Conservation (phyloP, 2,113 vertebrate genomes). For the Poecilia latipinna region DNA sequence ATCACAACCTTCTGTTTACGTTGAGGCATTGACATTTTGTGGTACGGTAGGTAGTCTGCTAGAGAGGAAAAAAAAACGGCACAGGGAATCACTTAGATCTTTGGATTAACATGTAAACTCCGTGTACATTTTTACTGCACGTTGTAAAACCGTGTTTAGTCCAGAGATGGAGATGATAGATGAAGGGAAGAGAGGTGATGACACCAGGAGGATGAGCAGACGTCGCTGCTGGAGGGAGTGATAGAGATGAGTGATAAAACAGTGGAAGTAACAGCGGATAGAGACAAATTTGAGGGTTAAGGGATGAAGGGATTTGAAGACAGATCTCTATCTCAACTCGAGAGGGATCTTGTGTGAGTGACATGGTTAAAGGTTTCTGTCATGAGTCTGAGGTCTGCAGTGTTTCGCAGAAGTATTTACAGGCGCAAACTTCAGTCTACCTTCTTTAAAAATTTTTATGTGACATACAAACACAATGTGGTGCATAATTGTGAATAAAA, state of each 20-base stretch:
- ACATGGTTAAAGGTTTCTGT: not conserved
- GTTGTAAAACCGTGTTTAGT: conserved; percentile 22
- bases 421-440: not conserved
- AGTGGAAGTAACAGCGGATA: conserved; percentile 6
- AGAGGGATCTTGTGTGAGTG: not conserved
- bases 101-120: conserved; percentile 30
- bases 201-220: conserved; percentile 45
- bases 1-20: conserved; percentile 67
- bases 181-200: conserved; percentile 26
- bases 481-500: not conserved
- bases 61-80: conserved; percentile 52
- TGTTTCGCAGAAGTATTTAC: not conserved
- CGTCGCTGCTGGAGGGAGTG: conserved; percentile 19
- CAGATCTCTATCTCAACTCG: conserved; percentile 5
- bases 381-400: not conserved
- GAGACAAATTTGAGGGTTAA: conserved; percentile 14
- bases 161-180: conserved; percentile 31
- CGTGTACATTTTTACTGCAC: not conserved
- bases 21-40: conserved; percentile 66
- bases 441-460: not conserved
- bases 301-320: conserved; percentile 12
- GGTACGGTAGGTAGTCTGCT: conserved; percentile 24
- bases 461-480: not conserved
- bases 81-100: conserved; percentile 53
- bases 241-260: conserved; percentile 19